phyloP scores from a whole-genome alignment of 2,797 vertebrate genomes.

The Fistularia commersonii region DNA sequence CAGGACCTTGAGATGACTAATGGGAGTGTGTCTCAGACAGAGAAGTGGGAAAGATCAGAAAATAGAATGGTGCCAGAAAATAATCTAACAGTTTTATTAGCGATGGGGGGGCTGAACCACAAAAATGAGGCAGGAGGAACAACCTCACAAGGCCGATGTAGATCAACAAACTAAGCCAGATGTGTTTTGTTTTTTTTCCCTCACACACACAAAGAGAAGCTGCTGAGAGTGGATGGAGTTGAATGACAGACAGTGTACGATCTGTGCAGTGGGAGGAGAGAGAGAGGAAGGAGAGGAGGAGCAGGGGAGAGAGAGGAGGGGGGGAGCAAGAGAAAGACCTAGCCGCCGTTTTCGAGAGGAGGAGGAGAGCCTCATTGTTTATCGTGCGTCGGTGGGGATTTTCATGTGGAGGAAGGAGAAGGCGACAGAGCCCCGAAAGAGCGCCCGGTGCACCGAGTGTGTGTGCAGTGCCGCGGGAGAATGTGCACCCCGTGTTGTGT shows the following conservation, averaged over 20 bases:
- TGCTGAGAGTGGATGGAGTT: slow-evolving; percentile 4
- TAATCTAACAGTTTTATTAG: too few relatives aligned
- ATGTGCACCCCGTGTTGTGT: slow-evolving; percentile 76
- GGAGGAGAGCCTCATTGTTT: slow-evolving; percentile 22
- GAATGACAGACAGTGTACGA: slow-evolving; percentile 2
- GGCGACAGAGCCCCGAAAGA: slow-evolving; percentile 6
- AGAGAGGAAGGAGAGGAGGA: slow-evolving; percentile 6
- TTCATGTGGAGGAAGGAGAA: slow-evolving; percentile 29
- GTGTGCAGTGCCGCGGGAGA: slow-evolving; percentile 3
- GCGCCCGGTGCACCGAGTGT: slow-evolving; percentile 16
- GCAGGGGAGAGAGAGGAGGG: slow-evolving; percentile 1
- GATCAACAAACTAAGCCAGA: too few relatives aligned
- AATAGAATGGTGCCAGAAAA: too few relatives aligned
- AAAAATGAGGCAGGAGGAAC: too few relatives aligned
- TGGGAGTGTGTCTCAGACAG: too few relatives aligned
- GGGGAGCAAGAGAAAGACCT: not conserved
- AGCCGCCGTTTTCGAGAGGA: slow-evolving; percentile 7
- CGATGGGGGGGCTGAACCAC: too few relatives aligned
- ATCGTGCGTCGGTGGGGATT: slow-evolving; percentile 11
- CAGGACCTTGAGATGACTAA: too few relatives aligned
- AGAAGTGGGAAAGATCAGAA: too few relatives aligned
- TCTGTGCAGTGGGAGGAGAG: slow-evolving; percentile 49
- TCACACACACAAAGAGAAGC: too few relatives aligned
- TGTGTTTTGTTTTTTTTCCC: too few relatives aligned
- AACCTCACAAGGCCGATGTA: too few relatives aligned